Base-by-base conservation (phyloP, 2,797 vertebrate species). In the Scomberomorus guttatus region DNA sequence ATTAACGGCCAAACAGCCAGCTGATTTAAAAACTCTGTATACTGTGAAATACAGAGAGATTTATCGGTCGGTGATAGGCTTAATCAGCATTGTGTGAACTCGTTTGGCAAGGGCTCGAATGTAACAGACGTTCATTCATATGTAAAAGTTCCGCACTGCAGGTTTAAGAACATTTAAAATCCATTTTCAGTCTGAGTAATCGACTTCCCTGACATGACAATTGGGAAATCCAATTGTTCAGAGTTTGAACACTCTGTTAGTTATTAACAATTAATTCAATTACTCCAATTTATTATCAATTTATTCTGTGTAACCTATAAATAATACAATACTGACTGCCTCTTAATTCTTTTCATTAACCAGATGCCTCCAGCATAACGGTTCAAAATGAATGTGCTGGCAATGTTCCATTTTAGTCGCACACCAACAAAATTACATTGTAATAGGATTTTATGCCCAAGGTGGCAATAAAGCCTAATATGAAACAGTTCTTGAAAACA, bases 381-480 rank as follows among this genome's bases (percentile, higher is more conserved):
- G 63, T 50, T 80, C 11, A 68, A 67, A 85, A 84, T 87, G 57
- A 85, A 88, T 89, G 79, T 77, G 65, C 58, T 85, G 84, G 61
- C 82, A 72, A 58, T 27, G 52, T 57, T 81, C 79, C 72, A 72
- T 72, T 77, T 86, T 29, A 66, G 58, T 72, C 2, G 13, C 65
- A 83, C 60, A 77, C 46, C 69, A 73, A 72, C 73, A 79, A 70
- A 89, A 86, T 75, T 15, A 84, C 74, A 89, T 74, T 76, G 52
- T 85, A 84, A 91, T 80, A 84, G 73, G 75, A 72, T 88, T 86
- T 71, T 39, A 86, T 71, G 80, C 83, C 77, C 72, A 73, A 87
- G 85, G 82, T 80, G 66, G 77, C 67, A 79, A 91, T 84, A 77
- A 80, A 75, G 64, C 59, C 76, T 87, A 82, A 86, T 78, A 73